A percentile compares a stretch with the other conserved stretches of the same genome.
Conservation (phyloP, 1,140 invertebrate species). For the Daktulosphaira vitifoliae region DNA sequence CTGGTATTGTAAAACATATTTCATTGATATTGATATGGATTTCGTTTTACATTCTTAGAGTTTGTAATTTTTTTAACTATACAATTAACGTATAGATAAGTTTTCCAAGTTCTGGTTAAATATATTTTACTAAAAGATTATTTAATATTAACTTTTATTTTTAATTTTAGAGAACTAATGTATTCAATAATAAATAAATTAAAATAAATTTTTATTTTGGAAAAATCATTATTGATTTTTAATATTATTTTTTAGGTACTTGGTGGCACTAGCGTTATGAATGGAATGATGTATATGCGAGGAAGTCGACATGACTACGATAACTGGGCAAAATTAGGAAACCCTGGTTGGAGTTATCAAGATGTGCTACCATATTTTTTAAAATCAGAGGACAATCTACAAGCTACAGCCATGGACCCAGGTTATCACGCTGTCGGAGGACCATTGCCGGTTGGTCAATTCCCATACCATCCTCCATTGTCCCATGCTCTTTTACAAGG, state of each 20-base stretch:
- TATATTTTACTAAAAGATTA: too few species aligned
- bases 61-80: too few species aligned
- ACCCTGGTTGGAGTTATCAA: conserved; percentile 80
- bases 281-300: conserved; percentile 94
- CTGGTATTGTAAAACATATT: too few species aligned
- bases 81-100: too few species aligned
- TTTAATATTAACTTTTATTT: too few species aligned
- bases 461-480: conserved; percentile 75
- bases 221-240: background rate
- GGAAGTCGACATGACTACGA: conserved; percentile 86
- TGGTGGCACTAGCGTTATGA: conserved; percentile 87
- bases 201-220: too few species aligned
- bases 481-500: conserved; percentile 75
- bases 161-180: too few species aligned
- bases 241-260: conserved; percentile 51
- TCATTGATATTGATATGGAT: too few species aligned
- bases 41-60: too few species aligned
- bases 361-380: conserved; percentile 81
- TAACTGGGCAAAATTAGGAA: conserved; percentile 76
- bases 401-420: conserved; percentile 58
- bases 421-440: conserved; percentile 71
- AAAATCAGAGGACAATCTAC: conserved; percentile 74
- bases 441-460: conserved; percentile 67
- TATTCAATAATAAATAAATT: too few species aligned
- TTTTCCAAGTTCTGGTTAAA: too few species aligned